Base-by-base conservation (phyloP, 2,113 vertebrate genomes). In the Callocephalon fimbriatum region DNA sequence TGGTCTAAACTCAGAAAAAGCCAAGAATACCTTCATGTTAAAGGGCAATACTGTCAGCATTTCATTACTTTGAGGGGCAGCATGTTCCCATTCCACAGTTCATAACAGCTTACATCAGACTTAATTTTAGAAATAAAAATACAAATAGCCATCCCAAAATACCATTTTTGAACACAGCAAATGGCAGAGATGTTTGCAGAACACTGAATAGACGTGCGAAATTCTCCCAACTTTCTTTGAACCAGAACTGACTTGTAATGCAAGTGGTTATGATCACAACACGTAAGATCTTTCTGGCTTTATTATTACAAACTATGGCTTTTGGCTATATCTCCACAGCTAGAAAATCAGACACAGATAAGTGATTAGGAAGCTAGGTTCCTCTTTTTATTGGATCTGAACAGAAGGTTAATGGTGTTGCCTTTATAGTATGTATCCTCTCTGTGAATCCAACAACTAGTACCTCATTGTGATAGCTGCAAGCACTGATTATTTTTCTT, bases 401-500 rank as follows among this genome's bases (percentile, higher is more conserved):
- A 56, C 40, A 82, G 74, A 86, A 83, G 50, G 48, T 53, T 66
- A 83, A 86, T 74, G 10, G 17, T 66, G 27, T 20, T 94, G 25
- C 61, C 62, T 78, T 67, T 44, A 54, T 5, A 47, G 5, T 44
- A 1, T 12, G 53, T 47, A 47, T 23, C 10, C 20, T 70, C 25
- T 81, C 51, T 40, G 12, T 68, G 58, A 78, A 63, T 75, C 38
- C 56, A 79, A 25, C 4, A 56, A 17, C 45, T 65, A 48, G 32
- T 22, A 35, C 22, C 31, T n/a, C 0, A 0, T 9, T n/a, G 9
- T 56, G 44, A 51, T 32, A 79, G 27, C 14, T 65, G 16, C 44
- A 90, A 65, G 23, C 8, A 42, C 18, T 51, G 5, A 29, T 70
- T 73, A n/a, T 44, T 65, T 16, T 40, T 75, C 45, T 88, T 76